Base-by-base conservation (phyloP, 2,113 vertebrate species). In the Morone chrysops region DNA sequence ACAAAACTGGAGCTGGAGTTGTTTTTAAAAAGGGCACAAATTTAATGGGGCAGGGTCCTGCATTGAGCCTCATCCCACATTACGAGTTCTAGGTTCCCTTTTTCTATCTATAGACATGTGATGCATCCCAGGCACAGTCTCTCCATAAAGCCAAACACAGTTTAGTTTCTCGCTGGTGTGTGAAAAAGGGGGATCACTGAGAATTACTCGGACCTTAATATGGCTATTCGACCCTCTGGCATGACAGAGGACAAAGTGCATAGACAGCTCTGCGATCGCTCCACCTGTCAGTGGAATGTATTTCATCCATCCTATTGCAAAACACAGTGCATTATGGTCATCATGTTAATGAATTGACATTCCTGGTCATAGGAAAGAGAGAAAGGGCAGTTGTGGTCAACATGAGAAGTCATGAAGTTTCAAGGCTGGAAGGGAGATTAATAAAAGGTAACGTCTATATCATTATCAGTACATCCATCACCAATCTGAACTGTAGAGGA, bases 211-310 rank as follows among this genome's bases (percentile, higher is more conserved):
- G 94, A 92, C 92, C 90, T 94, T 87, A 92, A 95, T 95, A 96
- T 96, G 95, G 95, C 96, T 96, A 94, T 96, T 94, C 89, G 89
- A 92, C 87, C 80, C 93, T 95, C 95, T 91, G 94, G 81, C 87
- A 88, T 78, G 10, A n/a, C 93, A 94, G 94, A 95, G 93, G 93
- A 94, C 94, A 96, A 95, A 90, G 94, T 96, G 96, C 96, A 97
- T 90, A 95, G 94, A 94, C 90, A 91, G 93, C 94, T 93, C 92
- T 92, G 88, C 70, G 81, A 88, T 81, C 57, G 60, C 86, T 93
- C 91, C 92, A 83, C 91, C 90, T 88, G 84, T 87, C 74, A 78
- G 91, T 87, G 90, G 91, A 92, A 91, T 87, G 89, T 85, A 78
- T 83, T 89, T 92, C 83, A 87, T 88, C 82, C 80, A 77, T 82